Base-by-base conservation (phyloP, 2,113 vertebrate species). In the Taurulus bubalis region DNA sequence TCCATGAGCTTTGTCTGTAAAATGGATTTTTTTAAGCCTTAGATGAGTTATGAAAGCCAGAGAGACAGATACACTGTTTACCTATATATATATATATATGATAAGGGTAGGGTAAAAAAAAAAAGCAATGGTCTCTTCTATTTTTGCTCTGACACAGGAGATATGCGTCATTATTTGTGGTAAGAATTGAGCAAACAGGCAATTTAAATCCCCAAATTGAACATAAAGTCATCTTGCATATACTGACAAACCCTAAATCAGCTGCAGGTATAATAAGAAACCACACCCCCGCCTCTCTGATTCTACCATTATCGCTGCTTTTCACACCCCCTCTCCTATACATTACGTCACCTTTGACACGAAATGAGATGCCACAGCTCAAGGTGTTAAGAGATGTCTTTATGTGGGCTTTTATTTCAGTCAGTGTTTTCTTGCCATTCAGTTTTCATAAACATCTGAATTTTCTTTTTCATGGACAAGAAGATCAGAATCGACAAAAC, bases 291-390 rank as follows among this genome's bases (percentile, higher is more conserved):
- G 63, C 66, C 49, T 67, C 38, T 42, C 64, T 28, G 47, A 47
- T 66, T 78, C 64, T 62, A 58, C 40, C 64, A 74, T 81, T 67
- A 77, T 75, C 71, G 75, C 75, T 70, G 77, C 38, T 72, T 86
- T 86, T 91, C 80, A 90, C 90, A 78, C 87, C 49, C 65, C 77
- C 69, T 79, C 63, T 80, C 36, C 73, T 74, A 36, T 73, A 78
- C 82, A 90, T 92, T 84, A 93, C 88, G 60, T 92, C 90, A 92
- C 90, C 72, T 55, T 71, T 30, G 7, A 34, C 84, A 89, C 86
- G 85, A 92, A 92, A 90, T 87, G 59, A 87, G 73, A 81, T 59
- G 71, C 85, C 28, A 78, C 71, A 51, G 72, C 77, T 85, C 28
- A 76, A 81, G 67, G 80, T 82, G 85, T 79, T 68, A 77, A 79